These are phyloP conservation scores for Melanaphis sacchari DNA, from an alignment of 1,140 invertebrate species.

Conservation along the genomic window DNA sequence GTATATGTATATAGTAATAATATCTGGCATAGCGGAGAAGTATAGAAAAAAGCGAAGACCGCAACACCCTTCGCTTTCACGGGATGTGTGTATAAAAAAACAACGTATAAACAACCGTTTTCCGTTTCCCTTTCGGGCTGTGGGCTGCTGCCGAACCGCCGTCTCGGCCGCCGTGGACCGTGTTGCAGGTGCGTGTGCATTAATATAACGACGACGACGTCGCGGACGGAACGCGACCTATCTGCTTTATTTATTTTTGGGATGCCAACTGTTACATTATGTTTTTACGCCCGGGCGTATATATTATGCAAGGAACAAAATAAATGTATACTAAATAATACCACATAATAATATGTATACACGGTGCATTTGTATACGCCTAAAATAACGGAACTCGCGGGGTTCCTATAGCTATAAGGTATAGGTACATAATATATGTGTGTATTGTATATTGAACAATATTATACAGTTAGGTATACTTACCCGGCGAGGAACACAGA, in stretches of 20 bases:
- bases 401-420: background rate
- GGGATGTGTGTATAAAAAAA: background rate
- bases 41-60: slow-evolving; percentile 41
- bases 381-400: slow-evolving; percentile 34
- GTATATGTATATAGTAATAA: too few relatives aligned
- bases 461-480: slow-evolving; percentile 39
- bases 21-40: background rate
- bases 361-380: background rate
- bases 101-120: slow-evolving; percentile 35
- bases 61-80: slow-evolving; percentile 54
- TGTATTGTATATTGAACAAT: background rate
- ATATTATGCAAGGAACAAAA: background rate
- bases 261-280: slow-evolving; percentile 45
- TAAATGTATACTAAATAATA: background rate
- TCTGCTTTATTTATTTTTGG: background rate
- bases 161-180: background rate
- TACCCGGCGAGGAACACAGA: background rate
- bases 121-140: slow-evolving; percentile 42
- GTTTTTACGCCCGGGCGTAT: slow-evolving; percentile 16
- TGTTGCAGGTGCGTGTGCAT: background rate
- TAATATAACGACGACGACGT: background rate
- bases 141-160: background rate
- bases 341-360: background rate
- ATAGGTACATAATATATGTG: background rate
- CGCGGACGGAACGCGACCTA: background rate